Base-by-base conservation (phyloP, 1,140 invertebrate genomes). In the Zaprionus tsacasi region DNA sequence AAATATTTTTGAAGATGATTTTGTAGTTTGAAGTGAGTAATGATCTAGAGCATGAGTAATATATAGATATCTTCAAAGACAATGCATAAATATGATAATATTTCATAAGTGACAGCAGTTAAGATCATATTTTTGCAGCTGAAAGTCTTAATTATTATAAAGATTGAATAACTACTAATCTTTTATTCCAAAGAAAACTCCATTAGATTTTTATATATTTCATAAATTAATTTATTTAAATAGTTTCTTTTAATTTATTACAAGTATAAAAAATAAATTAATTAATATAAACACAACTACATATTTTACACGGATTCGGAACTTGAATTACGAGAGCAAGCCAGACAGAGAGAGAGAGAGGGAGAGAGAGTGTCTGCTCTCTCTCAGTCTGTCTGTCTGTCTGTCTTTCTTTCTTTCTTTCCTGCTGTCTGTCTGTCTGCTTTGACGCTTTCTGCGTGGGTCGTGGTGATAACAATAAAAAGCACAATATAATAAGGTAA, bases 171-270 rank as follows among this genome's bases (percentile, higher is more conserved):
- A 21, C 21, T 21, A 21, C 21, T 21, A 2, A 17, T 25, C 13
- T n/a, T 5, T 61, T 35, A 45, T 15, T 25, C 27, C 15, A 56
- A 43, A n/a, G 0, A n/a, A 56, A 57, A 35, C 6, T 6, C 0
- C 15, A 17, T n/a, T 33, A 12, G 0, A 8, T 10, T 33, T 21
- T 56, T 43, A 27, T 30, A 57, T 59, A 69, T 69, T 56, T 65
- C 36, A 90, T 90, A 90, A 90, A 90, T 80, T 82, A 90, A 76
- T 89, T 89, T 89, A 89, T 89, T 89, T 89, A 89, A 89, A 89
- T 89, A 89, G 76, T 81, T 79, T 81, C n/a, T 78, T 81, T 88
- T 80, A 82, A 87, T 88, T 83, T 78, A 79, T 85, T 86, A 89
- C 78, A 83, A 81, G 79, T 85, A 88, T 58, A 89, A 76, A 74